Evolutionary conservation across 2,888 invertebrate genomes (phyloP), one percentile per base, ranked within the genome.

Genomic region (Diabrotica balteata): DNA sequence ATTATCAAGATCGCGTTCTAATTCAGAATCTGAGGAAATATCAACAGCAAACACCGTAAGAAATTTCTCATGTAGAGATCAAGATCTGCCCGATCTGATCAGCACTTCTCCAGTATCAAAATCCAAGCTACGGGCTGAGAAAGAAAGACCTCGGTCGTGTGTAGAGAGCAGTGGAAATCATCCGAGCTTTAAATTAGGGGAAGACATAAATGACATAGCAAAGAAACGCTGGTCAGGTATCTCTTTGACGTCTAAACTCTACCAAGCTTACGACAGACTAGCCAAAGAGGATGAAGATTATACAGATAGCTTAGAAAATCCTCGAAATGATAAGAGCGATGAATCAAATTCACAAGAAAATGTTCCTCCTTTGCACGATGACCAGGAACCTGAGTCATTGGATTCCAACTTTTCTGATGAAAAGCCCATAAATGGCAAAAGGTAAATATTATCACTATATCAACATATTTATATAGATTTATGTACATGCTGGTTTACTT

Each of bases 221-320:
- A 90, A 89, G 76, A 90, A 91, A 79, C 86, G 92, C 74, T 93
- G 93, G 91, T 91, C 91, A 53, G 90, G 90, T 49, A 89, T 91
- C 51, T 90, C 91, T 70, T 83, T 90, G 72, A 90, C 90, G 59
- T 89, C 91, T 0, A 91, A 91, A 77, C 84, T 92, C 75, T 90
- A 90, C 83, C 90, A 91, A 77, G 91, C 90, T 4, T 90, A 91
- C 76, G 92, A 92, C 80, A 87, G 90, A 77, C 84, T 92, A 45
- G 87, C 87, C 63, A 87, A 88, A 69, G 88, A 89, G 59, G 91
- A 91, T 78, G 90, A 90, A 70, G 90, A 90, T 75, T 92, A 92
- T 80, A 90, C 91, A 8, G 92, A 93, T 83, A 92, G 92, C 82
- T 85, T 92, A 75, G 91, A 91, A 83, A 89, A 88, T 80, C 74